These are phyloP conservation scores for Gorilla gorilla DNA, from an alignment of 2,113 vertebrate species.

Conservation along the genomic window DNA sequence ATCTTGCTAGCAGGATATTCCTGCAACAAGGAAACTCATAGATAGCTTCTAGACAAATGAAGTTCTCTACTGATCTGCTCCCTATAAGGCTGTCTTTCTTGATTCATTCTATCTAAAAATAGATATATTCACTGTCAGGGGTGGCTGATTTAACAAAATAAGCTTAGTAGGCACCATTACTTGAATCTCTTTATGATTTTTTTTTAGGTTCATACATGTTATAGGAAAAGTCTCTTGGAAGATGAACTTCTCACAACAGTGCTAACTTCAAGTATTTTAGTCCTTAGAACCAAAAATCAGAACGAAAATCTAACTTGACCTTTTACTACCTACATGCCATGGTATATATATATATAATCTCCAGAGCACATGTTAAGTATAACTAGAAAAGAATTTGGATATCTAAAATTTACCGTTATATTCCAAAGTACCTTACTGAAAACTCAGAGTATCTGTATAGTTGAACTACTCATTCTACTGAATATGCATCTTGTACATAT, in stretches of 20 bases:
- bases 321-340: background rate
- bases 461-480: background rate
- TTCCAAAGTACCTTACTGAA: background rate
- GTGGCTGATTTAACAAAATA: background rate
- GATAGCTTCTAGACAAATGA: background rate
- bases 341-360: background rate
- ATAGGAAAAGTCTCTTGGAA: background rate
- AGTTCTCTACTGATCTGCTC: background rate
- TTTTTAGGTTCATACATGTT: background rate
- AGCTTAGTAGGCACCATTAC: background rate
- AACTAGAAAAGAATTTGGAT: background rate
- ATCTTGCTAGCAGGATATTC: background rate
- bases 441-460: background rate
- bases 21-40: background rate
- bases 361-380: background rate
- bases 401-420: background rate
- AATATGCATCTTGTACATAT: background rate
- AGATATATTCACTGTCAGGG: background rate
- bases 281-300: background rate
- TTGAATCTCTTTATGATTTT: background rate
- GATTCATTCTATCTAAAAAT: background rate
- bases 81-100: background rate
- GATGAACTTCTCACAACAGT: background rate
- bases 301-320: background rate
- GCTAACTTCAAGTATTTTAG: background rate